phyloP scores from a whole-genome alignment of 1,140 invertebrate genomes.

The Caenorhabditis latens region DNA sequence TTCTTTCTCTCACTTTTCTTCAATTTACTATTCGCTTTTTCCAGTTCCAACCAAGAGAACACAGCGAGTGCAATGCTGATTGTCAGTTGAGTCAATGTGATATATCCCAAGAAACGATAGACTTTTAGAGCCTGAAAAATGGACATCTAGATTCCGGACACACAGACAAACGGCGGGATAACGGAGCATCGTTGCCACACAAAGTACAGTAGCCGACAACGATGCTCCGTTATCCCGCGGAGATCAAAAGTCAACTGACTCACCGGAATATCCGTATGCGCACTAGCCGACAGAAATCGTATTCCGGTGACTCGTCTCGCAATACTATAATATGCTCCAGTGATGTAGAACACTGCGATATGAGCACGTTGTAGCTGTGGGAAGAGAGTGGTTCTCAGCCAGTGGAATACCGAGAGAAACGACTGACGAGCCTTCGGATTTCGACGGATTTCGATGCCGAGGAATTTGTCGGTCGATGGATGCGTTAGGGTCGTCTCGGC shows the following conservation, averaged over 20 bases:
- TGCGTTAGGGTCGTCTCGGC: slow-evolving; percentile 42
- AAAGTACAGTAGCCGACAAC: too few relatives aligned
- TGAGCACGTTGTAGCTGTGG: slow-evolving; percentile 59
- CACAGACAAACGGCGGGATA: too few relatives aligned
- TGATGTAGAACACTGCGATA: slow-evolving; percentile 61
- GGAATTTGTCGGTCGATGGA: slow-evolving; percentile 55
- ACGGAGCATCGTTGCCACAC: too few relatives aligned
- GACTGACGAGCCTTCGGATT: slow-evolving; percentile 54
- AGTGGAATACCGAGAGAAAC: slow-evolving; percentile 41
- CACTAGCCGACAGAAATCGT: slow-evolving; percentile 59
- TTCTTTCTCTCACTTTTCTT: neutral
- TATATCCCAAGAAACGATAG: slow-evolving; percentile 60
- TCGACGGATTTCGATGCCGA: slow-evolving; percentile 42
- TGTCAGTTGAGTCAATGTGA: slow-evolving; percentile 48
- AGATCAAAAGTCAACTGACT: too few relatives aligned
- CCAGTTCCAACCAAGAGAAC: slow-evolving; percentile 22
- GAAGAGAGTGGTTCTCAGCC: slow-evolving; percentile 43
- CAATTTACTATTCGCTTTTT: slow-evolving; percentile 15
- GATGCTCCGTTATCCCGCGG: too few relatives aligned
- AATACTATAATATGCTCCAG: slow-evolving; percentile 60
- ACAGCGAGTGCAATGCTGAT: neutral
- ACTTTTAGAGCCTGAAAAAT: slow-evolving; percentile 63
- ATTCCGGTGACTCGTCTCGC: slow-evolving; percentile 57
- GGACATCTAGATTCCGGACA: too few relatives aligned
- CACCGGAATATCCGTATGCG: slow-evolving; percentile 60